Base-by-base conservation (phyloP, 2,888 invertebrate species). In the Gerris lacustris region DNA sequence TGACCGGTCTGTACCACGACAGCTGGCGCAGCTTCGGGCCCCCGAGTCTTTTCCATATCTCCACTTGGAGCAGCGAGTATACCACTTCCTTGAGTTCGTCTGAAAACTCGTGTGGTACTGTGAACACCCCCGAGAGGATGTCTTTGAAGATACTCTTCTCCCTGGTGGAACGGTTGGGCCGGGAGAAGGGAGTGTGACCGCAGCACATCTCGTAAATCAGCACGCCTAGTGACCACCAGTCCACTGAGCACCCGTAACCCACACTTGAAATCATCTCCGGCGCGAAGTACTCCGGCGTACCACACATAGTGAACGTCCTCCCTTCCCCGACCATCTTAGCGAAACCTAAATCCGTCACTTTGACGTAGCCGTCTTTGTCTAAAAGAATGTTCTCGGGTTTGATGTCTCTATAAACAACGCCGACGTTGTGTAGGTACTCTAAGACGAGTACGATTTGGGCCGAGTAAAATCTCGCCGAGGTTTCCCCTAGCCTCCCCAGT, bases 141-240 rank as follows among this genome's bases (percentile, higher is more conserved):
- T 93, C 96, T 79, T 93, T 93, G 80, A 96, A 97, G 74, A 96
- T 91, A 4, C 31, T 31, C 80, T 90, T 90, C n/a, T 92, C 89
- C 77, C 88, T 91, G 17, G 67, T 69, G 9, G 7, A 9, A 31
- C 18, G 7, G 18, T 64, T 17, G 9, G 64, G 64, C 64, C 64
- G 18, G n/a, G 63, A 67, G 81, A 99, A 99, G 0, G 98, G 98
- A 6, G 96, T 92, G 80, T 90, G 91, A 0, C 97, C 98, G 18
- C 92, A 90, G 67, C 88, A 88, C 89, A 96, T 92, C 83, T 96
- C 96, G 80, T 85, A 96, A 62, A 95, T 82, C 5, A 96, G 82
- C 0, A 96, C 87, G 0, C 93, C 97, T 74, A 94, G 87, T 0
- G 96, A 90, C 97, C 97, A 97, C 94, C 96, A 97, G 79, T 98